phyloP scores from a whole-genome alignment of 2,888 invertebrate genomes.

The Phlogophora meticulosa region DNA sequence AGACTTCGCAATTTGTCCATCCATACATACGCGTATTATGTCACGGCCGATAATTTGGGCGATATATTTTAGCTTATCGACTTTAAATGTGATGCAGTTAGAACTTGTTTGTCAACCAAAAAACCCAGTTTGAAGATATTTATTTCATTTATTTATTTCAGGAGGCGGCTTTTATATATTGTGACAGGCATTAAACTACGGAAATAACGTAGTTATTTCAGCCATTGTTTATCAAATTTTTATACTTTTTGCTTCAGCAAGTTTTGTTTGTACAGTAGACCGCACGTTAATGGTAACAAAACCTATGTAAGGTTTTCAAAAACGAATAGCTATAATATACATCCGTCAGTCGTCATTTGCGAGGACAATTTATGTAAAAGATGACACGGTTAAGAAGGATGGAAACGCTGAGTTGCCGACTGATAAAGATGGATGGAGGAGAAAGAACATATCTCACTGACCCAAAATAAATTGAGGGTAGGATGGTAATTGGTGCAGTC shows the following conservation, averaged over 20 bases:
- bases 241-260: no score
- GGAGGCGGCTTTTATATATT: neutral
- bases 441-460: constrained; percentile 24
- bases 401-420: constrained; percentile 31
- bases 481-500: constrained; percentile 5
- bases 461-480: constrained; percentile 45
- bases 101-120: neutral
- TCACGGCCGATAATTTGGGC: constrained; percentile 13
- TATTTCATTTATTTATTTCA: neutral
- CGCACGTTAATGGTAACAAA: no score
- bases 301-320: neutral
- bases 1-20: constrained; percentile 24
- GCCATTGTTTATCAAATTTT: neutral
- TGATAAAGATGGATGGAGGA: constrained; percentile 50
- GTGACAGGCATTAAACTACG: neutral
- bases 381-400: constrained; percentile 51
- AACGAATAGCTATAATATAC: constrained; percentile 4
- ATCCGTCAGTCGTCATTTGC: constrained; percentile 9
- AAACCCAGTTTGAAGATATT: neutral
- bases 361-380: constrained; percentile 50
- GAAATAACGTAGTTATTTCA: neutral
- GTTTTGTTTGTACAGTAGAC: no score
- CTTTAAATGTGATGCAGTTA: constrained; percentile 16
- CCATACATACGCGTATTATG: constrained; percentile 20
- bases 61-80: constrained; percentile 3